Percentiles rank a stretch among this genome's conserved stretches.
These are phyloP conservation scores for Agriotes lineatus DNA, from an alignment of 2,888 invertebrate species.

Conservation along the genomic window DNA sequence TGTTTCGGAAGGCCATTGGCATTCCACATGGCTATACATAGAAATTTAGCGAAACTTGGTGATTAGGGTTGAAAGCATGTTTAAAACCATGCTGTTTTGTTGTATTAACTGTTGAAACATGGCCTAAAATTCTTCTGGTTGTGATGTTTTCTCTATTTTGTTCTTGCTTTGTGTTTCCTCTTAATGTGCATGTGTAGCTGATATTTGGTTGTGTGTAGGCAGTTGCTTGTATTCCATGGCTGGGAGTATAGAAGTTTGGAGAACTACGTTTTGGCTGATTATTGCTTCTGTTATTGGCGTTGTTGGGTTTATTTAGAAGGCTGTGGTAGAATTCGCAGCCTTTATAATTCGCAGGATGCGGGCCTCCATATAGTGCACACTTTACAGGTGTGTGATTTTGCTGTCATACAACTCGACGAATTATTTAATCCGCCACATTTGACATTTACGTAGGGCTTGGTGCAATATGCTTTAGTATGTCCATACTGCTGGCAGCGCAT, in stretches of 20 bases:
- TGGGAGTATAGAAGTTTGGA: not conserved
- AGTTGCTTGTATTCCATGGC: constrained; percentile 9
- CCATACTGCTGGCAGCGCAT: no score
- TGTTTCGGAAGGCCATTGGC: not conserved
- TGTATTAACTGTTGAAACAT: not conserved
- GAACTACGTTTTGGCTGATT: not conserved
- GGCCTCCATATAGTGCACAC: no score
- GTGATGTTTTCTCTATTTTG: constrained; percentile 1
- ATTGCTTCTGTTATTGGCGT: not conserved
- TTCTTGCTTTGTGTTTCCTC: constrained; percentile 1
- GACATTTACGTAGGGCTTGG: not conserved
- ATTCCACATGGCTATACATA: not conserved
- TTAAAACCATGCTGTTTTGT: constrained; percentile 2
- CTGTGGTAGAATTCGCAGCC: no score
- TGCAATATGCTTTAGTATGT: not conserved
- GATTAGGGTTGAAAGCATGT: not conserved
- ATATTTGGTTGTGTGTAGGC: constrained; percentile 7
- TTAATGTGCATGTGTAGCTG: no score
- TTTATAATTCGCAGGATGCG: no score
- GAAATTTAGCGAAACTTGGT: not conserved
- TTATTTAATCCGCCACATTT: not conserved
- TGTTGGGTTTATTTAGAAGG: no score
- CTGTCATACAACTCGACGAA: no score
- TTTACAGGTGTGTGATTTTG: no score
- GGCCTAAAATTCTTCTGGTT: constrained; percentile 8